A percentile compares a stretch with the other conserved stretches of the same genome.
These are phyloP conservation scores for Bradypus variegatus DNA, from an alignment of 2,797 vertebrate species.

Conservation along the genomic window DNA sequence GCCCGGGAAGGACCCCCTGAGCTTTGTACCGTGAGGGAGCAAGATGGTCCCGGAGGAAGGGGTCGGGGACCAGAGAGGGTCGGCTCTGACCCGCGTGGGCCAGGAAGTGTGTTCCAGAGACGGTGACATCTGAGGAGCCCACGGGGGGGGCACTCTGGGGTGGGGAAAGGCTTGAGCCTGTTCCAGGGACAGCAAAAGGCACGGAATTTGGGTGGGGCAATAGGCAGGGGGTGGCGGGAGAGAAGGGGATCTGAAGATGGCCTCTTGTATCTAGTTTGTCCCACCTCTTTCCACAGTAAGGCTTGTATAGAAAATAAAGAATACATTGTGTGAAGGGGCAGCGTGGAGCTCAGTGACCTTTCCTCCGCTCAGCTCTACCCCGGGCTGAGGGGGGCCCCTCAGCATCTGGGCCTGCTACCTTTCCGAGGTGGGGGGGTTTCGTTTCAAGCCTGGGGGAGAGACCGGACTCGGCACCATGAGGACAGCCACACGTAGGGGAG, in stretches of 20 bases:
- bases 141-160: neutral
- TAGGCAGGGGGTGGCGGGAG: neutral
- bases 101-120: neutral
- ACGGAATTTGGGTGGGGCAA: neutral
- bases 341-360: neutral
- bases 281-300: neutral
- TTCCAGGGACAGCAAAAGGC: neutral
- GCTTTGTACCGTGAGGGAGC: neutral
- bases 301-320: neutral
- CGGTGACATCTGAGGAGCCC: neutral
- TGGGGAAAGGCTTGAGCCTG: neutral
- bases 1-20: neutral
- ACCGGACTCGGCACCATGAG: neutral
- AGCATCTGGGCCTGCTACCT: neutral
- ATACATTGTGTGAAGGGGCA: neutral
- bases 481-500: fast-evolving
- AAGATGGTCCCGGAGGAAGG: neutral
- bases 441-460: neutral
- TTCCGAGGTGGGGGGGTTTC: neutral
- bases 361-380: neutral
- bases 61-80: neutral
- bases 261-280: neutral
- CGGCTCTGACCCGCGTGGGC: neutral
- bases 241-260: neutral
- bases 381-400: too few species aligned